Base-by-base conservation (phyloP, 2,797 vertebrate species). In the Alcedo atthis region DNA sequence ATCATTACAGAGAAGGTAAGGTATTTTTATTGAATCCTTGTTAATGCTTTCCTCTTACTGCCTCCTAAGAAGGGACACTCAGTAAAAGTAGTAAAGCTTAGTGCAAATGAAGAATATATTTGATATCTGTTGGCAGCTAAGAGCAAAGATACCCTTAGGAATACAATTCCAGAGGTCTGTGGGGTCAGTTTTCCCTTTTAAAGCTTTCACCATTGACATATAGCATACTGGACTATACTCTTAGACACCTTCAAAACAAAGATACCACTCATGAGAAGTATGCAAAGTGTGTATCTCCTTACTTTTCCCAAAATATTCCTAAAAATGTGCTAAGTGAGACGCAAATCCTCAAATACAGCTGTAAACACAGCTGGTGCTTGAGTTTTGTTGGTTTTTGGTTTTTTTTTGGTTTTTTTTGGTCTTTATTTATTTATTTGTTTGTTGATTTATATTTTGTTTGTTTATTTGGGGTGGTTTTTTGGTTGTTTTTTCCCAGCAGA, bases 1-100 rank as follows among this genome's bases (percentile, higher is more conserved):
- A 99, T 99, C 97, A 99, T 99, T 96, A 99, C 99, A 35, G 99
- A 99, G 96, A 99, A 99, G 99, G 99, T 99, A 96, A 94, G 80
- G 54, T 84, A 21, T 33, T 73, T 85, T 90, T 70, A 24, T 82
- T 85, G 61, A 86, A 64, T 82, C 15, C 19, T 89, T 90, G 46
- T 63, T 6, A 59, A 33, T 64, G 37, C 6, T 40, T 86, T 79
- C 22, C 8, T 68, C 16, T 22, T 40, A n/a, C 70, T 12, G 33
- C 20, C 37, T 37, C 26, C 5, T 75, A 83, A 55, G 46, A 68
- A 87, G 22, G 12, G 25, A 26, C 28, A 22, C 8, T 58, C 8
- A 42, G 17, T 58, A 62, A 45, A 40, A 79, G 6, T 33, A 43
- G 21, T 28, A 71, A 78, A 57, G 6, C 13, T 57, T 78, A 43